A percentile compares a stretch with the other conserved stretches of the same genome.
Conservation (phyloP, 1,140 invertebrate genomes). For the Caenorhabditis elegans region WBcel235 BX284604.4:15508001-15508500, state of each 20-base stretch:
- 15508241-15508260: not conserved
- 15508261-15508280: no score
- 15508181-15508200: not conserved
- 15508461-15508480: constrained; percentile 39
- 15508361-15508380: not conserved
- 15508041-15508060: no score
- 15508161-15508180: not conserved
- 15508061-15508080: constrained; percentile 18
- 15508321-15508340: not conserved
- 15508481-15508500: constrained; percentile 6
- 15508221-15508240: not conserved
- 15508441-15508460: constrained; percentile 11
- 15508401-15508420: not conserved
- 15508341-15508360: not conserved
- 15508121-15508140: constrained; percentile 13
- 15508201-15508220: no score
- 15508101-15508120: constrained; percentile 1
- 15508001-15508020: constrained; percentile 6
- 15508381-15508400: not conserved
- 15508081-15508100: constrained; percentile 1
- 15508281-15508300: not conserved
- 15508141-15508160: constrained; percentile 13
- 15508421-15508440: not conserved
- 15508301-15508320: not conserved
- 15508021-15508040: not conserved